Evolutionary conservation across 2,113 vertebrate species (phyloP).

Genomic region (Corydoras maculifer): DNA sequence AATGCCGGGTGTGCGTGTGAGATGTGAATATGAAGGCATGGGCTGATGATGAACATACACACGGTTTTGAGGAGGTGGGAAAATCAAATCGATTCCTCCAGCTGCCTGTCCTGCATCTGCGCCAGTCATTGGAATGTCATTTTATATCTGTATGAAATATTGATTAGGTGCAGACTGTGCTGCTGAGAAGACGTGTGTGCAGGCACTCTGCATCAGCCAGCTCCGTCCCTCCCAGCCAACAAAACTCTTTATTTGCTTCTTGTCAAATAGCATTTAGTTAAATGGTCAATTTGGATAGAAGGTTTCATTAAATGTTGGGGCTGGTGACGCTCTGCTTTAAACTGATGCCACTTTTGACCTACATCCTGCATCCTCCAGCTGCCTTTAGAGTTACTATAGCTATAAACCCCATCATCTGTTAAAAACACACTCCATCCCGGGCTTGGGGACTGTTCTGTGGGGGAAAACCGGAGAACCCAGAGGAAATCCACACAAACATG

Average conservation of each 20-base stretch:
- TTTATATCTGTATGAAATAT: conserved; percentile 50
- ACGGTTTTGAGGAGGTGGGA: conserved; percentile 11
- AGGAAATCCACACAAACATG: no score
- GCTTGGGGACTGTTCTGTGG: no score
- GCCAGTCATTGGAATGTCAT: conserved; percentile 40
- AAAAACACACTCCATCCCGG: no score
- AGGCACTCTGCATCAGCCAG: conserved; percentile 4
- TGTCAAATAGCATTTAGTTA: background rate
- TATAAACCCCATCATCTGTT: no score
- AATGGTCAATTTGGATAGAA: background rate
- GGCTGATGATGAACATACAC: conserved; percentile 10
- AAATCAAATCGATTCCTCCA: conserved; percentile 37
- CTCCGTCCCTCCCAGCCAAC: background rate
- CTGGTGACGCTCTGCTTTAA: background rate
- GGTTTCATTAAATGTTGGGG: background rate
- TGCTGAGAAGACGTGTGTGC: conserved; percentile 1
- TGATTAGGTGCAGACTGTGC: conserved; percentile 38
- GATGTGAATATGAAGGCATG: conserved; percentile 9
- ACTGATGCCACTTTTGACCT: background rate
- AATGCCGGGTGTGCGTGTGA: background rate
- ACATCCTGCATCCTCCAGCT: no score
- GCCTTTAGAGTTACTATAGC: no score
- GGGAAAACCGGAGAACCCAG: no score
- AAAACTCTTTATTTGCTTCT: background rate
- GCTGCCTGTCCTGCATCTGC: background rate